Conservation (phyloP, 2,888 invertebrate species). For the Clitarchus hookeri region DNA sequence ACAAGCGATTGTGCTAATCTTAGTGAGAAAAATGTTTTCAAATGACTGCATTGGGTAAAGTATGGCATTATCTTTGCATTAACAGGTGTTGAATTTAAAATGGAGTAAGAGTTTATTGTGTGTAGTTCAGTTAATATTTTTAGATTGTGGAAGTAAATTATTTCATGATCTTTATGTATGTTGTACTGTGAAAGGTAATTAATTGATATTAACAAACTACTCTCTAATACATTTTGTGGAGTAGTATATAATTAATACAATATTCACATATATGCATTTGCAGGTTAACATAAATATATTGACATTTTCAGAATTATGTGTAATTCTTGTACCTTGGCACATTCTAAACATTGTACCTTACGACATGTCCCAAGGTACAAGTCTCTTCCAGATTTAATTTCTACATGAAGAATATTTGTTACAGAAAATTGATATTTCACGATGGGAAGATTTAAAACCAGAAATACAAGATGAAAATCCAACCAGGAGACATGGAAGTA, state of each 20-base stretch:
- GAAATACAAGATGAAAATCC: background rate
- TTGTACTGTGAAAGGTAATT: background rate
- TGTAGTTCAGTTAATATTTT: background rate
- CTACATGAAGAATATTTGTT: background rate
- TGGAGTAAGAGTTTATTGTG: background rate
- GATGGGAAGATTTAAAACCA: background rate
- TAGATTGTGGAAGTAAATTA: background rate
- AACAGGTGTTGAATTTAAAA: background rate
- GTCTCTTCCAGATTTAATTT: background rate
- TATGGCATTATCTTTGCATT: background rate
- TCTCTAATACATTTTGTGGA: background rate
- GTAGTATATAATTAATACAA: background rate
- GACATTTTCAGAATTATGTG: background rate
- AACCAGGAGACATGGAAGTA: background rate
- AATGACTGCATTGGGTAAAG: background rate
- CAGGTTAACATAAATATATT: background rate
- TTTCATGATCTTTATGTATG: background rate
- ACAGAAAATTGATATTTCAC: background rate
- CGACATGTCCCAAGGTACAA: background rate
- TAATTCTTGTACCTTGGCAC: background rate
- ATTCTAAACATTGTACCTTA: background rate
- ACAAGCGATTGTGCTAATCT: background rate
- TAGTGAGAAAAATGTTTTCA: background rate
- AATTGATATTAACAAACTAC: background rate
- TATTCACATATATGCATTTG: background rate